Conservation (phyloP, 2,797 vertebrate species). For the Adrianichthys oophorus region DNA sequence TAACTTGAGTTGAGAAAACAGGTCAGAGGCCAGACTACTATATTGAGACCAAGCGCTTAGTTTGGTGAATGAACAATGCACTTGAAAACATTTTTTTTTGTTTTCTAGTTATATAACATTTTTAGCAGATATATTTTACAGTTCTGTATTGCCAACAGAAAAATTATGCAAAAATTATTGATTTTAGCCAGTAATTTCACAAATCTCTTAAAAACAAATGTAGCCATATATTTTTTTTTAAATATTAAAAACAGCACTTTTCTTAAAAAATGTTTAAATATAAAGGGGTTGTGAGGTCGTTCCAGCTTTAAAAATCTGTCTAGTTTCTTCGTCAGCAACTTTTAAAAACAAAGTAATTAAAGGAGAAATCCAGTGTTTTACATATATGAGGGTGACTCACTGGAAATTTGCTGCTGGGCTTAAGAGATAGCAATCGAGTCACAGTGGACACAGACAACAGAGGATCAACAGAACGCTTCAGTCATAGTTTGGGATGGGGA, state of each 20-base stretch:
- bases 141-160: too few relatives aligned
- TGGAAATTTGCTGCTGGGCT: slow-evolving; percentile 8
- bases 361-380: neutral
- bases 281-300: neutral
- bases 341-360: neutral
- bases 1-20: too few relatives aligned
- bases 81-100: too few relatives aligned
- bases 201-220: neutral
- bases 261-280: neutral
- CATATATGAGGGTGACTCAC: slow-evolving; percentile 6
- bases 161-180: too few relatives aligned
- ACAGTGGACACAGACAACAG: slow-evolving; percentile 46
- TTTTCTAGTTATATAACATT: too few relatives aligned
- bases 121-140: too few relatives aligned
- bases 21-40: too few relatives aligned
- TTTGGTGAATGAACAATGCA: too few relatives aligned
- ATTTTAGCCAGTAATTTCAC: too few relatives aligned
- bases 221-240: neutral
- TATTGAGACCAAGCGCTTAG: too few relatives aligned
- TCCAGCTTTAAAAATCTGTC: neutral
- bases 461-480: slow-evolving; percentile 51
- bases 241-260: neutral
- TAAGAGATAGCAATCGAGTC: slow-evolving; percentile 43
- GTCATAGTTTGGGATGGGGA: slow-evolving; percentile 36
- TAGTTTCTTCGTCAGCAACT: neutral